Evolutionary conservation across 2,888 invertebrate genomes (phyloP), one percentile per base, ranked within the genome.

Genomic region (Nomada ruficornis): DNA sequence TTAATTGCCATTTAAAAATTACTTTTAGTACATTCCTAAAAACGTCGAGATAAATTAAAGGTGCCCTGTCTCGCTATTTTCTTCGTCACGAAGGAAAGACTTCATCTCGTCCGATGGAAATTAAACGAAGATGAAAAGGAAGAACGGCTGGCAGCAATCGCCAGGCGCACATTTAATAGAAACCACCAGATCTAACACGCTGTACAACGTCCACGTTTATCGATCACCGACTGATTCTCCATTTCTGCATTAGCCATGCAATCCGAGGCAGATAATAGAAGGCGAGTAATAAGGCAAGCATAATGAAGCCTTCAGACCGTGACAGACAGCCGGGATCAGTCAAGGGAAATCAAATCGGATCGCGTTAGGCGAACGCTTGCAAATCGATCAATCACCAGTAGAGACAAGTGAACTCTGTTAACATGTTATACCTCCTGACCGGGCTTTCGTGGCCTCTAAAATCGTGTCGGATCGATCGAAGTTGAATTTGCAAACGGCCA

Each of bases 291-390:
- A 75, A 82, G 60, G 20, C 65, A 26, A 26, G 55, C n/a, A 60
- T 82, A 82, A 82, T 82, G 70, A 82, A 82, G 82, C 82, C 82
- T 82, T 82, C 82, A 70, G 71, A 54, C 62, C 76, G 70, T 82
- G 82, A 82, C 82, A 81, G 36, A 36, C 36, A n/a, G 72, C 62
- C 64, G 77, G 77, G 77, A 77, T 82, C 82, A 77, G 77, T 60
- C 69, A 57, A 77, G 72, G 65, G 82, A 82, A 82, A 82, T 82
- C 69, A 57, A 69, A 72, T 82, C 77, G 77, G 69, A 73, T 77
- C 82, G 68, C 65, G 82, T 82, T 82, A 72, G 69, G 59, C 60
- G 82, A 73, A 82, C 55, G 55, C 77, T 26, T 47, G 50, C 59
- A 29, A 54, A 72, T 77, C 82, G 77, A 82, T 82, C 82, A 77